A percentile compares a stretch with the other conserved stretches of the same genome.
These are phyloP conservation scores for Spea bombifrons DNA, from an alignment of 2,113 vertebrate species.

Conservation along the genomic window DNA sequence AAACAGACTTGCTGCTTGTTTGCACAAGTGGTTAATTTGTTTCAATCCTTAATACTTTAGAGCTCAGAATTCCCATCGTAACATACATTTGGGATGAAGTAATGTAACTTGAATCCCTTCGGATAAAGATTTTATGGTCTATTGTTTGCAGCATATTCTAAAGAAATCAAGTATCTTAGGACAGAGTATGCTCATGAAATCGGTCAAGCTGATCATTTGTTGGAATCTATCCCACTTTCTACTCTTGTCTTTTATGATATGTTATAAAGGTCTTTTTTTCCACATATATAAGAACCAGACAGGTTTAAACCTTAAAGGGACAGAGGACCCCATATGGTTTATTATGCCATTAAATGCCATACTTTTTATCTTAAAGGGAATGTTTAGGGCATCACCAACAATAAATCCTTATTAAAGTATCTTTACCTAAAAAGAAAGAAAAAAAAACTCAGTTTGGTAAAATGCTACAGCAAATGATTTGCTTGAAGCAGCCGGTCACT, in stretches of 20 bases:
- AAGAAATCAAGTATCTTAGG: background rate
- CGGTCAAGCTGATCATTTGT: conserved; percentile 4
- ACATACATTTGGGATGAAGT: conserved; percentile 24
- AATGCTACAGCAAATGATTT: too few relatives aligned
- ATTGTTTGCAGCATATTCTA: conserved; percentile 13
- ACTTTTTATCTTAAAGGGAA: too few relatives aligned
- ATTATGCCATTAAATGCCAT: too few relatives aligned
- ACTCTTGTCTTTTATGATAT: background rate
- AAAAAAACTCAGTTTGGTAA: too few relatives aligned
- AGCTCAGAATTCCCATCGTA: conserved; percentile 1
- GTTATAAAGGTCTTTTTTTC: background rate
- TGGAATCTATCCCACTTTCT: conserved; percentile 7
- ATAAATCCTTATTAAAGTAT: too few relatives aligned
- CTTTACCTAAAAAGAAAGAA: too few relatives aligned
- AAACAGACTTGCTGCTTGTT: background rate
- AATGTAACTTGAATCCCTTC: conserved; percentile 14
- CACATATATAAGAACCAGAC: background rate
- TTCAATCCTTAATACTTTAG: conserved; percentile 6
- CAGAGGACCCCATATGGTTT: too few relatives aligned
- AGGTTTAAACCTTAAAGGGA: too few relatives aligned
- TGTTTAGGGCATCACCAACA: too few relatives aligned
- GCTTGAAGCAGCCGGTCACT: too few relatives aligned
- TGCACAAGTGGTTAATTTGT: conserved; percentile 7
- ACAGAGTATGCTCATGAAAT: background rate
- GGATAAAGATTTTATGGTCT: background rate